phyloP scores from a whole-genome alignment of 1,140 invertebrate genomes.

The Micrasema minimum region DNA sequence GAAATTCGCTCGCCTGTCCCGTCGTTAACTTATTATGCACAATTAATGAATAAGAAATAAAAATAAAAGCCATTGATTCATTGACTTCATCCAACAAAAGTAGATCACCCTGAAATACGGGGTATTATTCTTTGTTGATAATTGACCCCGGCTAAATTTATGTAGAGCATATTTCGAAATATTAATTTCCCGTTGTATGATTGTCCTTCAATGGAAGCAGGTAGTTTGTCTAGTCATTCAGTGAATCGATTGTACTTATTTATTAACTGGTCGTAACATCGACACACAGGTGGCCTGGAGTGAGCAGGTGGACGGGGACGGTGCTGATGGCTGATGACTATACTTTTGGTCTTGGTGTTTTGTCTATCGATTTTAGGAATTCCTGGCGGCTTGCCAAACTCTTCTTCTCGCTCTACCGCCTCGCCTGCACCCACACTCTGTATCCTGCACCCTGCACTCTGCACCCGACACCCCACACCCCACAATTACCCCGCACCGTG shows the following conservation, averaged over 20 bases:
- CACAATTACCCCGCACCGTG: neutral
- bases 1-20: too few relatives aligned
- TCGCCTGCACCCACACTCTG: neutral
- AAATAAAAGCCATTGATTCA: slow-evolving; percentile 4
- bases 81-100: slow-evolving; percentile 6
- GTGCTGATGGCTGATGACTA: slow-evolving; percentile 1
- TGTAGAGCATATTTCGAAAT: slow-evolving; percentile 15
- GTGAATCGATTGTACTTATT: neutral
- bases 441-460: neutral
- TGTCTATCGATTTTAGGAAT: slow-evolving; percentile 19
- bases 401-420: neutral
- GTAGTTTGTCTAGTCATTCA: neutral
- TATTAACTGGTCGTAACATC: neutral
- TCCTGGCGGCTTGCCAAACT: slow-evolving; percentile 13
- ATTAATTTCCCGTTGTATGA: slow-evolving; percentile 8
- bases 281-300: neutral
- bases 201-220: slow-evolving; percentile 1
- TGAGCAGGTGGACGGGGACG: neutral
- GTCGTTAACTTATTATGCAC: neutral
- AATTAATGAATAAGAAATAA: neutral
- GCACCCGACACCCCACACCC: neutral
- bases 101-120: slow-evolving; percentile 16
- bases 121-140: too few relatives aligned
- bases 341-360: neutral
- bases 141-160: neutral